These are phyloP conservation scores for Athalia cordata DNA, from an alignment of 2,888 invertebrate species.

Conservation along the genomic window DNA sequence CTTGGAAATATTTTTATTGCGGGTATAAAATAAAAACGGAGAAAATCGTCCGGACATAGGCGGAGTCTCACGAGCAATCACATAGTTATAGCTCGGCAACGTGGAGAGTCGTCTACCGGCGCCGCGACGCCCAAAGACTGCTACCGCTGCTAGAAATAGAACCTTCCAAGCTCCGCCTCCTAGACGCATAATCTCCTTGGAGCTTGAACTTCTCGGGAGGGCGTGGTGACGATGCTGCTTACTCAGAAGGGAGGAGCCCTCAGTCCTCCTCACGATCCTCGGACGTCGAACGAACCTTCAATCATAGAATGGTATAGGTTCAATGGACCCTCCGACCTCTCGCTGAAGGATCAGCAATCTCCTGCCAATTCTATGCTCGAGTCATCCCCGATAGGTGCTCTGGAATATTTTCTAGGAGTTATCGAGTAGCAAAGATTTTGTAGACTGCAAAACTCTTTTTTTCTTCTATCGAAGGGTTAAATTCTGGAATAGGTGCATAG, in stretches of 20 bases:
- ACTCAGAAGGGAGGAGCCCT: slow-evolving; percentile 31
- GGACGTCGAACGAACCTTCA: background rate
- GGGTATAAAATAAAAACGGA: background rate
- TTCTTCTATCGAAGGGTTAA: too few species aligned
- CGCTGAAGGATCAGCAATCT: too few species aligned
- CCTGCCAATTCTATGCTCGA: too few species aligned
- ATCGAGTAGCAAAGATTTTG: too few species aligned
- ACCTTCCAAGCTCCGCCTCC: slow-evolving; percentile 37
- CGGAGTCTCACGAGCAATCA: slow-evolving; percentile 39
- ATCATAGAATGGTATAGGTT: too few species aligned
- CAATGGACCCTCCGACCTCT: too few species aligned
- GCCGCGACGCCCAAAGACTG: slow-evolving; percentile 26
- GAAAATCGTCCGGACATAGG: background rate
- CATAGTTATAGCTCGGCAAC: slow-evolving; percentile 12
- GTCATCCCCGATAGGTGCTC: too few species aligned
- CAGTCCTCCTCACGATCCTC: background rate
- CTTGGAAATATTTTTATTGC: background rate
- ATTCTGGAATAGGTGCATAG: too few species aligned
- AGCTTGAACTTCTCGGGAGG: slow-evolving; percentile 24
- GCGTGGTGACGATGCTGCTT: slow-evolving; percentile 23
- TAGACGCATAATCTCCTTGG: slow-evolving; percentile 32
- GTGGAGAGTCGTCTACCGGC: slow-evolving; percentile 8
- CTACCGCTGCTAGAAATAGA: slow-evolving; percentile 36
- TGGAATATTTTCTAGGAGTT: too few species aligned
- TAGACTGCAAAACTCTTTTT: too few species aligned